Evolutionary conservation across 2,113 vertebrate species (phyloP), one percentile per base, ranked within the genome.

Genomic region (Microcebus jonahi): DNA sequence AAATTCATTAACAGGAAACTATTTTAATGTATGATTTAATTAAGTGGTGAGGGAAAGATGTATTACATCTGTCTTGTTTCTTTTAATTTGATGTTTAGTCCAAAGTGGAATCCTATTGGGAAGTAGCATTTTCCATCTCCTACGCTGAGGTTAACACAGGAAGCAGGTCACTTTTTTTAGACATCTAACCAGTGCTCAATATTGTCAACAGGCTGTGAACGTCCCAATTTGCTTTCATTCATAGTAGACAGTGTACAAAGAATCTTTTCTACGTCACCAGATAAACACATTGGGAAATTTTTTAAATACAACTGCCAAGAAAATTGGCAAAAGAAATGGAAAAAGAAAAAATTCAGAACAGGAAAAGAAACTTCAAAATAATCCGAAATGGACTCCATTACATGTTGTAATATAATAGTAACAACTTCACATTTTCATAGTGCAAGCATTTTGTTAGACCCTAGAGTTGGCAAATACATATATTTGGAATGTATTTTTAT

Each of bases 141-240:
- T 55, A 18, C 88, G 79, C 88, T 90, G 91, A 96, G 90, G 89
- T 97, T 94, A 93, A 75, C 76, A 95, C 91, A 89, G 97, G 96
- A 98, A 98, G 91, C 71, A 93, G 50, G 79, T 79, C 80, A 85
- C 94, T 97, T 88, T 93, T 95, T 94, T 85, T 75, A 94, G 91
- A 94, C 89, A 96, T 84, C 82, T 91, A 82, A 85, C 68, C 63
- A 91, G 91, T 67, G 77, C 77, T 88, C 87, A 68, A 45, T 13
- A 23, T n/a, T 94, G 85, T 96, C 97, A 97, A 86, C 85, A 96
- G 94, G 68, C 80, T 97, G 53, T 57, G 91, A 95, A 91, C 59
- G 42, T 96, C 55, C 71, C 93, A 83, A 59, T 91, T 95, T 96
- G 86, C 89, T 95, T 94, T 96, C 86, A 95, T 80, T 96, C 68